Conservation (phyloP, 2,797 vertebrate species). For the Numenius phaeopus region DNA sequence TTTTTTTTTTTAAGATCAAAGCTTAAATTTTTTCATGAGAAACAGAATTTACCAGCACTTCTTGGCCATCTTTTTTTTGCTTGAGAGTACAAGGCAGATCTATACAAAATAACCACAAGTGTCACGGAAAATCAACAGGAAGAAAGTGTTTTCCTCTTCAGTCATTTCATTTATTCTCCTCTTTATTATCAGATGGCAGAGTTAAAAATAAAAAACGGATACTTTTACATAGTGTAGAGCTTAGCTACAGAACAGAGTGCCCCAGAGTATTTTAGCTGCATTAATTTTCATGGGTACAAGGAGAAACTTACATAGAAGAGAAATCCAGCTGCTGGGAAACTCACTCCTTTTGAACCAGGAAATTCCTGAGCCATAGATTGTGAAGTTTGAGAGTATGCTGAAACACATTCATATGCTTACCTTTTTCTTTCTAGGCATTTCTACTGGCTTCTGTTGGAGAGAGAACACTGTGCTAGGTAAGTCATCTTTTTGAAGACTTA, state of each 20-base stretch:
- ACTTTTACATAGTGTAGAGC: neutral
- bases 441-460: neutral
- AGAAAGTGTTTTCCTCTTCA: slow-evolving; percentile 22
- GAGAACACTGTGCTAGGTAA: neutral
- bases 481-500: neutral
- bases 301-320: neutral
- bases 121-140: neutral
- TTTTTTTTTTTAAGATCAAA: neutral
- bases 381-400: neutral
- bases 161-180: slow-evolving; percentile 1
- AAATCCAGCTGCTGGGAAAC: neutral
- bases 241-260: neutral
- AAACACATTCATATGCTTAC: neutral
- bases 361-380: neutral
- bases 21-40: neutral
- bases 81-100: neutral
- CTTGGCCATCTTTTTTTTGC: neutral
- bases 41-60: neutral
- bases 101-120: neutral
- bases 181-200: neutral
- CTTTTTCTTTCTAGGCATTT: slow-evolving; percentile 30
- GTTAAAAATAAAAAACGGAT: neutral
- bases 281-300: neutral
- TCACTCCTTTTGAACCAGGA: neutral
- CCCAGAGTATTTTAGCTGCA: neutral